Conservation (phyloP, 2,888 invertebrate genomes). For the Erpobdella octoculata region DNA sequence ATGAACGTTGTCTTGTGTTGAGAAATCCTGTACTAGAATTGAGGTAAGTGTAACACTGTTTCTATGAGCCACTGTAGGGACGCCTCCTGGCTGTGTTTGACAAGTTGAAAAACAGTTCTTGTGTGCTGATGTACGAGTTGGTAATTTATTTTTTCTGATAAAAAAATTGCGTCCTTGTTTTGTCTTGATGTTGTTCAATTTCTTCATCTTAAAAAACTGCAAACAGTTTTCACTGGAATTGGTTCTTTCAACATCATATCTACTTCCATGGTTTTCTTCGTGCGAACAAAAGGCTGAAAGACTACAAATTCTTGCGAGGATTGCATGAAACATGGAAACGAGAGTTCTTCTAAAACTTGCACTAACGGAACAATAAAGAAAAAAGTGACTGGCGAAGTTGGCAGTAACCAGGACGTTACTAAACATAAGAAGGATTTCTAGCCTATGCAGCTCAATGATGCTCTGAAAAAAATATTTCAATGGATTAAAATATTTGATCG, state of each 20-base stretch:
- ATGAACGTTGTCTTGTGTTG: too few species aligned
- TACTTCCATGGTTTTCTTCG: too few species aligned
- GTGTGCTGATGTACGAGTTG: too few species aligned
- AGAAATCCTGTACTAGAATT: background rate
- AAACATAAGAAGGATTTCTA: background rate
- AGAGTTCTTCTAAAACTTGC: background rate
- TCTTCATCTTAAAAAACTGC: too few species aligned
- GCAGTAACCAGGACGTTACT: background rate
- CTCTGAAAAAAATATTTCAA: too few species aligned
- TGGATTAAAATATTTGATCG: too few species aligned
- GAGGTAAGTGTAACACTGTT: background rate
- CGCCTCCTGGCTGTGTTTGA: too few species aligned
- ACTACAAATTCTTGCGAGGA: background rate
- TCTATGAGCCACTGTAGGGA: too few species aligned
- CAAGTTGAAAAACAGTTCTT: too few species aligned
- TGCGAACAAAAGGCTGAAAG: background rate
- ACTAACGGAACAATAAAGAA: background rate
- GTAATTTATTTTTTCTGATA: too few species aligned
- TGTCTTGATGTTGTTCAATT: too few species aligned
- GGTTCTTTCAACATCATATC: background rate
- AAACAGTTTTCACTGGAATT: background rate
- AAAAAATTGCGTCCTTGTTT: too few species aligned
- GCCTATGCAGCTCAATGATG: background rate
- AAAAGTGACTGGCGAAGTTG: conserved; percentile 7
- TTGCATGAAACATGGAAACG: background rate